Evolutionary conservation across 2,797 vertebrate genomes (phyloP).

Genomic region (Silurus aristotelis): DNA sequence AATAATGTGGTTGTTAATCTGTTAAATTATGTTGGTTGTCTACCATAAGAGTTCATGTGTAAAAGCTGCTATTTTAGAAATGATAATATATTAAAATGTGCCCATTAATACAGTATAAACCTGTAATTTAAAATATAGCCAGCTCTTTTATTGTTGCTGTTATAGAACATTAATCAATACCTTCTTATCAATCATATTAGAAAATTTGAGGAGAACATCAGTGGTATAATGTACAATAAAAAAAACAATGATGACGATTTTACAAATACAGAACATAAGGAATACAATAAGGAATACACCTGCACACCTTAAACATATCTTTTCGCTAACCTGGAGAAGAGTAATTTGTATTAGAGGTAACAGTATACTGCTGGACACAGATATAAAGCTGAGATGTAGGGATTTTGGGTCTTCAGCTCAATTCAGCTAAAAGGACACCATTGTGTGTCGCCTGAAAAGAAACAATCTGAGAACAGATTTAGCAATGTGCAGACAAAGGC

Average conservation of each 20-base stretch:
- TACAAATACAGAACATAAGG: background rate
- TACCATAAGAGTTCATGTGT: background rate
- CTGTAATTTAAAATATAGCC: background rate
- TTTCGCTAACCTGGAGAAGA: background rate
- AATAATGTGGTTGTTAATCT: background rate
- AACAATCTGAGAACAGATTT: slow-evolving; percentile 48
- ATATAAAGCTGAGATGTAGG: slow-evolving; percentile 28
- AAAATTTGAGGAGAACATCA: background rate
- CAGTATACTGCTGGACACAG: slow-evolving; percentile 40
- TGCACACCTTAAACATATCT: slow-evolving; percentile 18
- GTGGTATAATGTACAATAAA: background rate
- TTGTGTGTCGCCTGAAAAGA: slow-evolving; percentile 53
- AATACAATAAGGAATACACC: background rate
- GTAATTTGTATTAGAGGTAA: slow-evolving; percentile 43
- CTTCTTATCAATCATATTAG: background rate
- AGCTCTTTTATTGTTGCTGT: background rate
- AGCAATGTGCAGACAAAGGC: slow-evolving; percentile 31
- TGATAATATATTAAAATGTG: background rate
- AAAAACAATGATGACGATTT: background rate
- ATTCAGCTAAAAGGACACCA: slow-evolving; percentile 48
- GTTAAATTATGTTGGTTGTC: background rate
- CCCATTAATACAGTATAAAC: background rate
- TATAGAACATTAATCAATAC: background rate
- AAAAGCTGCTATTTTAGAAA: background rate
- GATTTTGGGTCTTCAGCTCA: slow-evolving; percentile 6